Base-by-base conservation (phyloP, 1,140 invertebrate species). In the Drosophila micromelanica region DNA sequence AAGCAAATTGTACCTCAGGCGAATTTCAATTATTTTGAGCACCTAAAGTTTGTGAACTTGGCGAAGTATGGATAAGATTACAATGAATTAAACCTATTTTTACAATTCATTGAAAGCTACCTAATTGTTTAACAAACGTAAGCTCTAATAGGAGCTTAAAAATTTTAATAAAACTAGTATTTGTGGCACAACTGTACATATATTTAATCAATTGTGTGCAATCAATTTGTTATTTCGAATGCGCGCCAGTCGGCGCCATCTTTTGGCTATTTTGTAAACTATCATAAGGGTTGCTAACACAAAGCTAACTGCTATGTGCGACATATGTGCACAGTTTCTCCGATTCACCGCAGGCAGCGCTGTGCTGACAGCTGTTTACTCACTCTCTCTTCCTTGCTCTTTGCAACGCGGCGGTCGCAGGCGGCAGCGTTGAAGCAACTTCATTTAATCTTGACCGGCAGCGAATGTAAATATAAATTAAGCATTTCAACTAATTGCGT, bases 391-490 rank as follows among this genome's bases (percentile, higher is more conserved):
- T 46, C 52, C 51, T 56, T 42, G 15, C 62, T 64, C 67, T 80
- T 63, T 80, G 67, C 73, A 80, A 80, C 78, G 73, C 65, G 69
- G 45, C 52, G 30, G 43, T 27, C 38, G 54, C 57, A 73, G 61
- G 61, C 76, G 65, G 55, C 64, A 52, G 59, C 49, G 48, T 38
- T 52, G 73, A 40, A 61, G 37, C 61, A 13, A 56, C 35, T 63
- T 40, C 15, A 32, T 38, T 49, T 51, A 35, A 17, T 64, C 6
- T 27, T 17, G 60, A 62, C 63, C 63, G 63, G 63, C 8, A 12
- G 23, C 32, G 23, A 46, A 48, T 59, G 54, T 59, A 59, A 67
- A 59, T 59, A 59, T 17, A 38, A 30, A 48, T 5, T 12, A 12
- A 43, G 13, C 20, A 56, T 46, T 56, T 46, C 11, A 9, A 56